phyloP scores from a whole-genome alignment of 2,888 invertebrate genomes.

The Gibbula magus region DNA sequence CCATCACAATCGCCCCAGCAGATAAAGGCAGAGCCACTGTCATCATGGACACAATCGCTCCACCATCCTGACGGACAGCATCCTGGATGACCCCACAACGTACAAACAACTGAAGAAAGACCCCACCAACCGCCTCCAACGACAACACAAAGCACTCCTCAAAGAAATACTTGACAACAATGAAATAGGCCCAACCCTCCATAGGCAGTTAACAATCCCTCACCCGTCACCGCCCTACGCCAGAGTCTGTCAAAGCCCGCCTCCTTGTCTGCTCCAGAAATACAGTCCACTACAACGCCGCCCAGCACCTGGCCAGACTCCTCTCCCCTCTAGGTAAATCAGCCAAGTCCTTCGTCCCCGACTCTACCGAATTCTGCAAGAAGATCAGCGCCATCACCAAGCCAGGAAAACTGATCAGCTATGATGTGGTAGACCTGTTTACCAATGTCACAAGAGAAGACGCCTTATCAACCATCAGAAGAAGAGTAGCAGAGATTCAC shows the following conservation, averaged over 20 bases:
- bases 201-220: not conserved
- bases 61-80: too few species aligned
- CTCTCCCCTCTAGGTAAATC: not conserved
- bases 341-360: not conserved
- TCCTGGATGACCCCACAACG: too few species aligned
- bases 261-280: not conserved
- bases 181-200: not conserved
- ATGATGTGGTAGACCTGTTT: not conserved
- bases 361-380: not conserved
- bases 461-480: not conserved
- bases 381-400: not conserved
- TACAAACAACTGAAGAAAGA: too few species aligned
- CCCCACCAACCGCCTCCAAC: too few species aligned
- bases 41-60: too few species aligned
- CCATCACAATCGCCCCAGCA: too few species aligned
- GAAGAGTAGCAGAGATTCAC: not conserved
- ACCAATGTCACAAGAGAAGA: too few species aligned
- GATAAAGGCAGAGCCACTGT: too few species aligned
- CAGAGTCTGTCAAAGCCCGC: not conserved
- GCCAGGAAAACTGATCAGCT: not conserved
- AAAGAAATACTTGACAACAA: too few species aligned
- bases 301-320: not conserved
- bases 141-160: too few species aligned
- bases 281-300: not conserved
- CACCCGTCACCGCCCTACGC: not conserved